Evolutionary conservation across 2,113 vertebrate species (phyloP).

Genomic region (Oncorhynchus gorbuscha): DNA sequence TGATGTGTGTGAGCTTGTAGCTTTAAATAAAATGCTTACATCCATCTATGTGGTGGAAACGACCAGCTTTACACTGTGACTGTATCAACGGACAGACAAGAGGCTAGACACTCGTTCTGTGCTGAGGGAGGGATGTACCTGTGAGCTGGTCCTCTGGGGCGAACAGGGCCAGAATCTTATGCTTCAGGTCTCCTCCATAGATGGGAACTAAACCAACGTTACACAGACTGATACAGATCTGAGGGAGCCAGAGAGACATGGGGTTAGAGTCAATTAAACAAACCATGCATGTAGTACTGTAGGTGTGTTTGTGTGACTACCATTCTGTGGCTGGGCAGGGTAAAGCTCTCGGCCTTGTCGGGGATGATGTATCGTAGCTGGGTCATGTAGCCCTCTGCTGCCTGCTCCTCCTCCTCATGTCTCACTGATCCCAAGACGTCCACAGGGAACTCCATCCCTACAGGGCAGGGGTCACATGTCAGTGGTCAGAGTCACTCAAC

Average conservation of each 20-base stretch:
- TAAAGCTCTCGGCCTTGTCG: constrained; percentile 65
- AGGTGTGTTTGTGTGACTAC: constrained; percentile 33
- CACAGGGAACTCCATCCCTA: constrained; percentile 84
- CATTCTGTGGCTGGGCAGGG: constrained; percentile 53
- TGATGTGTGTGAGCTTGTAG: neutral
- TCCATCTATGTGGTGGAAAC: neutral
- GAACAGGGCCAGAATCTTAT: constrained; percentile 85
- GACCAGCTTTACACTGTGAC: no score
- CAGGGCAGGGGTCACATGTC: neutral
- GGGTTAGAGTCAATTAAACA: neutral
- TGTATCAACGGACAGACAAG: no score
- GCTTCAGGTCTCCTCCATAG: constrained; percentile 76
- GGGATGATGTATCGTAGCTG: constrained; percentile 68
- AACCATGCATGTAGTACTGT: neutral
- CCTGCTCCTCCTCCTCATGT: constrained; percentile 75
- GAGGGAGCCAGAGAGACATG: constrained; percentile 15
- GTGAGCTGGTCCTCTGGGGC: constrained; percentile 76
- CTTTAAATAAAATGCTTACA: neutral
- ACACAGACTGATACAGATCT: constrained; percentile 79
- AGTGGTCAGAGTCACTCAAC: no score
- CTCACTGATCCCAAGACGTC: constrained; percentile 72
- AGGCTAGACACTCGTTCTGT: neutral
- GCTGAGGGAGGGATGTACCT: constrained; percentile 62
- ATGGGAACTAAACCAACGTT: constrained; percentile 80
- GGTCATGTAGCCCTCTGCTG: constrained; percentile 71